Percentiles rank a stretch among this genome's conserved stretches.
Conservation (phyloP, 2,797 vertebrate genomes). For the Muscicapa striata region DNA sequence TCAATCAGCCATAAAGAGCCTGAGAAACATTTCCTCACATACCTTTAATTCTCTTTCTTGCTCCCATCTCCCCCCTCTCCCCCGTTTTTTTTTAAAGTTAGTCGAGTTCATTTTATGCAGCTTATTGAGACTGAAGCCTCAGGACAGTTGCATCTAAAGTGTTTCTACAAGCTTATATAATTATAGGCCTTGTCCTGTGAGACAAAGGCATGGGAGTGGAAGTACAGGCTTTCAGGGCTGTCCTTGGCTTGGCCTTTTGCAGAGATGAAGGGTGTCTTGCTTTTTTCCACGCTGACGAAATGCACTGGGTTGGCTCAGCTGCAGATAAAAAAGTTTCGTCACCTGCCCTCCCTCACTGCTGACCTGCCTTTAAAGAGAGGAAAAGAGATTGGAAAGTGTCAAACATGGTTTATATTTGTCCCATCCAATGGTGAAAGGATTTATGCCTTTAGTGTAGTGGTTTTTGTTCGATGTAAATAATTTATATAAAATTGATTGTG, state of each 20-base stretch:
- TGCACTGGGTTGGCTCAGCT: neutral
- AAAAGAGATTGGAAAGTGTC: neutral
- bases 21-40: constrained; percentile 76
- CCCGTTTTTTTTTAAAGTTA: neutral
- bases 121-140: constrained; percentile 19
- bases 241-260: neutral
- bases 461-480: neutral
- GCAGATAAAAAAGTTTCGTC: neutral
- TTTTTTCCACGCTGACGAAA: neutral
- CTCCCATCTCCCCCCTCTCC: neutral
- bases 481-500: neutral
- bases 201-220: neutral
- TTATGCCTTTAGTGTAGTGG: neutral
- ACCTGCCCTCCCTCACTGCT: neutral
- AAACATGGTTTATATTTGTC: neutral
- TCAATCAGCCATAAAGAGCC: constrained; percentile 80
- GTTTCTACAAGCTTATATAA: constrained; percentile 51
- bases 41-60: constrained; percentile 30
- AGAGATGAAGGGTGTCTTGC: neutral
- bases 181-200: constrained; percentile 48
- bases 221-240: neutral
- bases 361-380: neutral
- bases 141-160: constrained; percentile 45
- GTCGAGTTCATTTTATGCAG: constrained; percentile 40
- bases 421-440: neutral